These are phyloP conservation scores for Enteromius fasciolatus DNA, from an alignment of 2,797 vertebrate species.

Conservation along the genomic window DNA sequence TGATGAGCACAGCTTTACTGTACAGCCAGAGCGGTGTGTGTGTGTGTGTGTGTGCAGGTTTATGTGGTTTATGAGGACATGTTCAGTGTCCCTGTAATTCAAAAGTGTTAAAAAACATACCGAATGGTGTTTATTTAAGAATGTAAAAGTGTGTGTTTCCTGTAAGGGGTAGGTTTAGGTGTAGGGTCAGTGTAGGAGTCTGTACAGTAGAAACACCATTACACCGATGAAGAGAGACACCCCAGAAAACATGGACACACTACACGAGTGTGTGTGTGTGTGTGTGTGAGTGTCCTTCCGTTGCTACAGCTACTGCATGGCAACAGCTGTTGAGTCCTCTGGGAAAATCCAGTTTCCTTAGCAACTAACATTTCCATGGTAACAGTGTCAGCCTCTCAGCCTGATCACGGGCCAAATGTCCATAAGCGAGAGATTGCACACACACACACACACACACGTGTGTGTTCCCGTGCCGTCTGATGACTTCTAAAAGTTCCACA, in stretches of 20 bases:
- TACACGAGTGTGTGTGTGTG: not conserved
- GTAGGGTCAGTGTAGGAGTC: no score
- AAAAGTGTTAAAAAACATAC: no score
- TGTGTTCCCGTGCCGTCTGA: not conserved
- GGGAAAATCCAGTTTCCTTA: conserved; percentile 68
- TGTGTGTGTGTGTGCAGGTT: conserved; percentile 45
- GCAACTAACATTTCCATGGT: conserved; percentile 70
- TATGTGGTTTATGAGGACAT: not conserved
- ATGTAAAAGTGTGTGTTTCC: no score
- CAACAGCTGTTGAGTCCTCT: conserved; percentile 71
- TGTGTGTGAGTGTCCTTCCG: conserved; percentile 53
- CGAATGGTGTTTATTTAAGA: no score
- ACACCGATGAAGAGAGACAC: no score
- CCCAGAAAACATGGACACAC: no score
- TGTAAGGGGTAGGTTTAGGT: no score
- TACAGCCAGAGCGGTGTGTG: conserved; percentile 22
- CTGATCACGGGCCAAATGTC: conserved; percentile 47
- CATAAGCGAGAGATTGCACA: conserved; percentile 21
- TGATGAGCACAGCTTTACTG: not conserved
- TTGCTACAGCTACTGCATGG: conserved; percentile 71
- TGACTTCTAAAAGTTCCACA: not conserved
- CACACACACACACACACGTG: conserved; percentile 6
- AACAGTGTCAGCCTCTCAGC: conserved; percentile 59
- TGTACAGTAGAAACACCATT: no score
- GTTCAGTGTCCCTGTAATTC: no score